Conservation (phyloP, 2,888 invertebrate genomes). For the Drosophila hamatofila region DNA sequence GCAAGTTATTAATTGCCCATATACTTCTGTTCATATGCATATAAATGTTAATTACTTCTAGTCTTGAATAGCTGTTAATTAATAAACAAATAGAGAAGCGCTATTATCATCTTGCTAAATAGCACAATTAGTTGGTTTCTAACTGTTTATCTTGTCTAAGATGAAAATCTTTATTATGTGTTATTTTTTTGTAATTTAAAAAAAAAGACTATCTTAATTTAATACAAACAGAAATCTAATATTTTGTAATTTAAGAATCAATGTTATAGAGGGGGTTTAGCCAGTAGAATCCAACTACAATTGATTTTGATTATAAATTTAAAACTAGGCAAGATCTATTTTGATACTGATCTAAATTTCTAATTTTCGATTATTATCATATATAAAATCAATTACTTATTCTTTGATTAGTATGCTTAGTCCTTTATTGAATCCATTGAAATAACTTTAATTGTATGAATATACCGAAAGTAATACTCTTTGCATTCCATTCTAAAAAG, state of each 20-base stretch:
- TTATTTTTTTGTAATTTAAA: neutral
- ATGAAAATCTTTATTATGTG: constrained; percentile 1
- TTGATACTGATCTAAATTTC: too few species aligned
- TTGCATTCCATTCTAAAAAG: neutral
- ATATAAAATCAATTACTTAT: too few species aligned
- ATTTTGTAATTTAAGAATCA: neutral
- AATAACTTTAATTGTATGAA: too few species aligned
- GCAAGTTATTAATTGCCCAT: neutral
- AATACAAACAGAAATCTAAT: neutral
- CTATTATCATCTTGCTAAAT: constrained; percentile 7
- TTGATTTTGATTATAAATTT: neutral
- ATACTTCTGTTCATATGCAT: neutral
- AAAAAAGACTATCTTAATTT: neutral
- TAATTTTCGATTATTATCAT: too few species aligned
- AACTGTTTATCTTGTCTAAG: neutral
- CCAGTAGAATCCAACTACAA: too few species aligned
- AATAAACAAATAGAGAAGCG: constrained; percentile 1
- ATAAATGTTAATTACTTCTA: constrained; percentile 8
- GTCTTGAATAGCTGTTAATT: constrained; percentile 4
- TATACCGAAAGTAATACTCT: too few species aligned
- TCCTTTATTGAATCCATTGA: too few species aligned
- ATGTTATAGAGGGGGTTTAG: too few species aligned
- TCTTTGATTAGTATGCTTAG: neutral
- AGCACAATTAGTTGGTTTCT: neutral
- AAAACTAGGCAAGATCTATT: too few species aligned